Evolutionary conservation across 2,797 vertebrate genomes (phyloP).

Genomic region (Phoxinus dragarum): DNA sequence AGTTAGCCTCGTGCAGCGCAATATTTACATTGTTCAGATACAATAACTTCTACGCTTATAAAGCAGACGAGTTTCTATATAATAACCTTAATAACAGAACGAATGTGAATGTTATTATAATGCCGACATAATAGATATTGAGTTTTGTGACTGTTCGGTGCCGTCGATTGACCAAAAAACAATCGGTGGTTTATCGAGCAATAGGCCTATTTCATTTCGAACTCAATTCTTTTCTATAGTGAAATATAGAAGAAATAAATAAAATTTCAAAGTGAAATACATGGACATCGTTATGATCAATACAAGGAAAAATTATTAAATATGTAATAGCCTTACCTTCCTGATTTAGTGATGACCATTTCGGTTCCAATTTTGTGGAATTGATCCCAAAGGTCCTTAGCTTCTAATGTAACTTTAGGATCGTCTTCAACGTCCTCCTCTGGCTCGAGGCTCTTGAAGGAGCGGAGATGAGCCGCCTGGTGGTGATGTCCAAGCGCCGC

Average conservation of each 20-base stretch:
- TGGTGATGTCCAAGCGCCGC: conserved; percentile 83
- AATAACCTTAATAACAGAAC: background rate
- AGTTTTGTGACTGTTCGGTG: background rate
- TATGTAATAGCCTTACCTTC: conserved; percentile 82
- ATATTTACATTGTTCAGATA: background rate
- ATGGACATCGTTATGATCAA: background rate
- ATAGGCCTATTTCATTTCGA: background rate
- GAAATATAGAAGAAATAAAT: background rate
- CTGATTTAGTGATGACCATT: conserved; percentile 99
- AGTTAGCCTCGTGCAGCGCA: background rate
- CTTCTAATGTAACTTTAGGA: conserved; percentile 92
- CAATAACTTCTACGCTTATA: background rate
- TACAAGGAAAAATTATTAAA: background rate
- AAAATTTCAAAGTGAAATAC: background rate
- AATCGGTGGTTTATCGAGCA: background rate
- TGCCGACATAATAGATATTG: background rate
- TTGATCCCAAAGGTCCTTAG: conserved; percentile 93
- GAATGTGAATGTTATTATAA: background rate
- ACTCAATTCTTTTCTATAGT: background rate
- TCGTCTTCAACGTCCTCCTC: conserved; percentile 90
- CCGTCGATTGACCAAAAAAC: background rate
- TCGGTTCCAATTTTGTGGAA: conserved; percentile 97
- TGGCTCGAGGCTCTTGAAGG: conserved; percentile 83
- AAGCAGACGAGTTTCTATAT: background rate
- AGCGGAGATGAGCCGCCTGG: conserved; percentile 77